These are phyloP conservation scores for Pseudorectes ferrugineus DNA, from an alignment of 2,113 vertebrate genomes.

Conservation along the genomic window DNA sequence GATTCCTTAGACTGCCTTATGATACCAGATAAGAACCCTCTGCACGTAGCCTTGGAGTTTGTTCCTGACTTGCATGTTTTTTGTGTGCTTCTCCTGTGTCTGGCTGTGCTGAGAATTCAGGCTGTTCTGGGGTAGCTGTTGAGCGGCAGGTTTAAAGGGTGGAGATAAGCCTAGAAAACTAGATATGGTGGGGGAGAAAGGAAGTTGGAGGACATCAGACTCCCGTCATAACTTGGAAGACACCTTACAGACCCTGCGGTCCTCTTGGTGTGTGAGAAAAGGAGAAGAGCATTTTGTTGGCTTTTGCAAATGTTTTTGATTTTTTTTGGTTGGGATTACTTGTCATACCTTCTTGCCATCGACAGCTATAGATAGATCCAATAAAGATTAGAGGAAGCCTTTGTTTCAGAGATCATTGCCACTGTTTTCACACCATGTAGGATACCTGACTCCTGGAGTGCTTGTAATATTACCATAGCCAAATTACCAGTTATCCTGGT, in stretches of 20 bases:
- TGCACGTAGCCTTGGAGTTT: neutral
- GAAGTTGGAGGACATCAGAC: neutral
- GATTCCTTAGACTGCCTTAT: neutral
- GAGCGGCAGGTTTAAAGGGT: neutral
- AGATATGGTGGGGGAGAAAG: neutral
- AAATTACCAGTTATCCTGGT: neutral
- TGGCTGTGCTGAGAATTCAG: neutral
- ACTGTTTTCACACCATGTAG: neutral
- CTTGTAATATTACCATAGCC: neutral
- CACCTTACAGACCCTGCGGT: neutral
- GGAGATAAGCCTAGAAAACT: neutral
- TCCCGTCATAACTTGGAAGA: neutral
- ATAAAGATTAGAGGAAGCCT: neutral
- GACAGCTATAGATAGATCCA: neutral
- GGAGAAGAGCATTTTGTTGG: neutral
- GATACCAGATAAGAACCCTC: neutral
- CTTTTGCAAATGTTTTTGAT: neutral
- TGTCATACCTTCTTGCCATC: neutral
- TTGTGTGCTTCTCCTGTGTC: neutral
- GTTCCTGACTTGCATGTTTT: neutral
- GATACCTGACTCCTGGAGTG: neutral
- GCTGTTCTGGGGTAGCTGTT: neutral
- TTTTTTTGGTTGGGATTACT: neutral
- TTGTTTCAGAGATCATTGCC: neutral
- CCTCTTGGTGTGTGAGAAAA: neutral